A percentile compares a stretch with the other conserved stretches of the same genome.
Conservation (phyloP, 1,140 invertebrate genomes). For the Meteorus sp. region DNA sequence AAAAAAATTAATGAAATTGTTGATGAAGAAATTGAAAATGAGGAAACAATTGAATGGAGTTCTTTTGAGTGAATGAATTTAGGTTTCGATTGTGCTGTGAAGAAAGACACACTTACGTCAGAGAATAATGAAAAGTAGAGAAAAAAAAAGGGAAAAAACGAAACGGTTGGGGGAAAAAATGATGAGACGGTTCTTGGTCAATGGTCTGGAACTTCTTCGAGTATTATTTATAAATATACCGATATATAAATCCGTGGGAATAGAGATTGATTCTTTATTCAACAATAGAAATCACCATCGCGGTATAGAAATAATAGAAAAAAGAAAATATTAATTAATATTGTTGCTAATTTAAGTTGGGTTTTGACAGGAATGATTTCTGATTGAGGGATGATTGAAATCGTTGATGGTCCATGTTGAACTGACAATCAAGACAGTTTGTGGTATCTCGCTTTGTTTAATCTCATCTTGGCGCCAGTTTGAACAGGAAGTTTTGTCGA, state of each 20-base stretch:
- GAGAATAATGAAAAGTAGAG: conserved; percentile 3
- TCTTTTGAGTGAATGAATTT: no score
- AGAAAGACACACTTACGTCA: neutral
- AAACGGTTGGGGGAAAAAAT: conserved; percentile 31
- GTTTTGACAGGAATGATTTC: neutral
- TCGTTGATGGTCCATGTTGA: no score
- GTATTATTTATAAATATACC: no score
- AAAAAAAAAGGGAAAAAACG: conserved; percentile 26
- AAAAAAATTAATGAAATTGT: no score
- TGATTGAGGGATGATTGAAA: neutral
- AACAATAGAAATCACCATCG: neutral
- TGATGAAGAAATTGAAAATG: neutral
- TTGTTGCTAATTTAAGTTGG: no score
- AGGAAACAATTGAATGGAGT: no score
- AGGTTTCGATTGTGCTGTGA: no score
- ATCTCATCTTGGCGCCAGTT: conserved; percentile 20
- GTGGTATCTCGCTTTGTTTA: neutral
- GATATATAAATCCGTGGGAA: conserved; percentile 31
- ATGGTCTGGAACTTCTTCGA: conserved; percentile 39
- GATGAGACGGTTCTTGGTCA: conserved; percentile 33
- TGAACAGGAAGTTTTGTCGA: conserved; percentile 20
- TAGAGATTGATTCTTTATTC: neutral
- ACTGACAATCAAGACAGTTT: neutral
- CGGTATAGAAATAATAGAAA: neutral
- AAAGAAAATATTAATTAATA: no score